Base-by-base conservation (phyloP, 2,888 invertebrate genomes). In the Phaonia tiefii region DNA sequence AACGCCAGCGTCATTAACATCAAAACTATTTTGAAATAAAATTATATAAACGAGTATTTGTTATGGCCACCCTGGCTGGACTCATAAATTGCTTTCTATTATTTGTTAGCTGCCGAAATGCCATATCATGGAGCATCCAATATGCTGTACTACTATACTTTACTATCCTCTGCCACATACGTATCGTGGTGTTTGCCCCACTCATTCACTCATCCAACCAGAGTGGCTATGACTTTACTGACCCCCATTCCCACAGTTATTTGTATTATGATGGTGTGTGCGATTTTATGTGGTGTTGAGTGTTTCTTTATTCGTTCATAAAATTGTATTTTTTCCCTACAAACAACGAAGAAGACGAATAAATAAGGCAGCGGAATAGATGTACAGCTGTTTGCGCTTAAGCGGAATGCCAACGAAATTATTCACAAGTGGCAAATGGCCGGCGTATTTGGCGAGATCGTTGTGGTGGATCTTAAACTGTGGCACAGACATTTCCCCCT, bases 161-260 rank as follows among this genome's bases (percentile, higher is more conserved):
- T n/a, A n/a, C n/a, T n/a, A n/a, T n/a, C n/a, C n/a, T n/a, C n/a
- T n/a, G n/a, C n/a, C n/a, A n/a, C 31, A 8, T 31, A 31, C 31
- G 8, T 31, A 31, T 31, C 31, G 31, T 31, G n/a, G n/a, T n/a
- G 13, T 31, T 31, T 37, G 37, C 11, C 22, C 13, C 22, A 17
- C 37, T 60, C 3, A 15, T 10, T 8, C 31, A 20, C 13, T 42
- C 11, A 63, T 42, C 42, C 42, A 31, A 3, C 2, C 22, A 20
- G n/a, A n/a, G 63, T 20, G 63, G 63, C 13, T 66, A 22, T 75
- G 75, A 78, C 78, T 81, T 78, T 78, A 42, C 63, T 78, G 81
- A 78, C 72, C 81, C 81, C 69, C 78, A 78, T 81, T 81, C 81
- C 81, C 81, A 81, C 81, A 81, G 67, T 81, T 69, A 81, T 81